These are phyloP conservation scores for Brachionus calyciflorus DNA, from an alignment of 1,140 invertebrate genomes.

Conservation along the genomic window DNA sequence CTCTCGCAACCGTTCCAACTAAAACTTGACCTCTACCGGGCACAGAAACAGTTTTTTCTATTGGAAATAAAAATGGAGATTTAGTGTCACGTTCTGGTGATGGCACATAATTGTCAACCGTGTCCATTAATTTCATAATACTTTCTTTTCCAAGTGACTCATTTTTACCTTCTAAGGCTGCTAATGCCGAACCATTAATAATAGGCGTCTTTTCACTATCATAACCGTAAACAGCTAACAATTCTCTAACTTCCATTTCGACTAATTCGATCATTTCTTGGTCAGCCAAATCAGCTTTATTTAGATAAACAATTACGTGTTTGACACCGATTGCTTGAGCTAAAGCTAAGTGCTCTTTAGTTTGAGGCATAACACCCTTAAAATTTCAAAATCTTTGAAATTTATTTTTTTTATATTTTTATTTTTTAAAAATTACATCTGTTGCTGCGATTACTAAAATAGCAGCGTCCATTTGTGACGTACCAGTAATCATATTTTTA, in stretches of 20 bases:
- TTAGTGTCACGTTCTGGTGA: slow-evolving; percentile 84
- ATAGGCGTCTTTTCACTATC: slow-evolving; percentile 75
- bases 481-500: slow-evolving; percentile 97
- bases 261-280: slow-evolving; percentile 82
- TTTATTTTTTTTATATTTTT: background rate
- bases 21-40: slow-evolving; percentile 90
- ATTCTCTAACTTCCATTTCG: slow-evolving; percentile 90
- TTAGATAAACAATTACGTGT: slow-evolving; percentile 88
- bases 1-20: slow-evolving; percentile 84
- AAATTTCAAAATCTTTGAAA: background rate
- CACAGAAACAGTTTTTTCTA: slow-evolving; percentile 89
- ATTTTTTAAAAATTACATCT: slow-evolving; percentile 55
- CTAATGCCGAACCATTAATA: slow-evolving; percentile 81
- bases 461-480: slow-evolving; percentile 98
- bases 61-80: slow-evolving; percentile 87
- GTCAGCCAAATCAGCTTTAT: slow-evolving; percentile 90
- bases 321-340: slow-evolving; percentile 88
- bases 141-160: slow-evolving; percentile 76
- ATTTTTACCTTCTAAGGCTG: slow-evolving; percentile 74
- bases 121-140: slow-evolving; percentile 78
- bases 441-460: slow-evolving; percentile 97
- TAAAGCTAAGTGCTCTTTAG: slow-evolving; percentile 88
- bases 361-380: slow-evolving; percentile 97
- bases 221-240: slow-evolving; percentile 80
- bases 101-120: slow-evolving; percentile 82